Conservation (phyloP, 2,113 vertebrate species). For the Myrmecophaga tridactyla region DNA sequence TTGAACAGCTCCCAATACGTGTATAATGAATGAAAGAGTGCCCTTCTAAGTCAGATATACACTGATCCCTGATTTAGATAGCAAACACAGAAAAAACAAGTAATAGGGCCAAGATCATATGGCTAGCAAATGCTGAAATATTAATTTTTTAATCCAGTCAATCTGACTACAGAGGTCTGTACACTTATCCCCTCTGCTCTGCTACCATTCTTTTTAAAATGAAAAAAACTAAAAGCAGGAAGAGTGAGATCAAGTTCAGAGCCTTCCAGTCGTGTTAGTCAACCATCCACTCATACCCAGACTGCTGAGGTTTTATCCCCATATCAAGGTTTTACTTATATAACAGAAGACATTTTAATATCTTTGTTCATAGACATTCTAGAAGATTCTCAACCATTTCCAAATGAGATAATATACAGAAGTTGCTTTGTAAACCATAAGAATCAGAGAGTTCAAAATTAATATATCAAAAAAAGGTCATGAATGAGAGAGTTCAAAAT, state of each 20-base stretch:
- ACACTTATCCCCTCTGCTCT: background rate
- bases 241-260: background rate
- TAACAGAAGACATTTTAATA: background rate
- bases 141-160: background rate
- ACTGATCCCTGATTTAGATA: background rate
- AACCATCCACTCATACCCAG: background rate
- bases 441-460: background rate
- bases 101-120: background rate
- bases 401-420: background rate
- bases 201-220: background rate
- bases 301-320: background rate
- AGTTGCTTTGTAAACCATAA: constrained; percentile 11
- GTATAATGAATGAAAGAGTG: background rate
- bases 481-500: constrained; percentile 10
- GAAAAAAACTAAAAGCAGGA: too few species aligned
- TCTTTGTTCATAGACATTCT: background rate
- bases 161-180: background rate
- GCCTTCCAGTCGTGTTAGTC: background rate
- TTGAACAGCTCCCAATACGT: background rate
- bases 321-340: background rate
- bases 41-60: background rate
- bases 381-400: background rate
- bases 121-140: background rate
- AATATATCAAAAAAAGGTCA: background rate
- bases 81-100: background rate